A percentile compares a stretch with the other conserved stretches of the same genome.
Evolutionary conservation across 2,113 vertebrate species (phyloP).

Genomic region (Trogon melanurus): DNA sequence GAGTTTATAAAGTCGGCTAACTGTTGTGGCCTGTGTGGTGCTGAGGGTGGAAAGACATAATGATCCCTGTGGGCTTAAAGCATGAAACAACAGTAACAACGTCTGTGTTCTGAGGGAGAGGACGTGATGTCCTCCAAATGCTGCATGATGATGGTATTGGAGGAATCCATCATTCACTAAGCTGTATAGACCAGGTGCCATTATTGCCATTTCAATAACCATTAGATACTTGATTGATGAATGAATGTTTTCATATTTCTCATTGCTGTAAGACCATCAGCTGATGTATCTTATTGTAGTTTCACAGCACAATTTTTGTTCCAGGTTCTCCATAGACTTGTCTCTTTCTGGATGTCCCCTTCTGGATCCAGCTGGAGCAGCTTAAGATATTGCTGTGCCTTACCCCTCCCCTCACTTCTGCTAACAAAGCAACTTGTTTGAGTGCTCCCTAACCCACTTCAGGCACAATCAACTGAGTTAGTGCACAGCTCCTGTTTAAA

Average conservation of each 20-base stretch:
- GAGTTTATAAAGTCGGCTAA: neutral
- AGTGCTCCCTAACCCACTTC: conserved; percentile 19
- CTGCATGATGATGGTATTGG: rapidly evolving
- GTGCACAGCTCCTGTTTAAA: neutral
- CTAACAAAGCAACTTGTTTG: conserved; percentile 21
- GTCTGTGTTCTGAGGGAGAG: neutral
- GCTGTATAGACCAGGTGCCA: neutral
- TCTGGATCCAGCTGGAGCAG: neutral
- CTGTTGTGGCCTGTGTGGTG: neutral
- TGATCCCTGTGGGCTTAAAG: neutral
- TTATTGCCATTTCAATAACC: neutral
- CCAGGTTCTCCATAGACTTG: neutral
- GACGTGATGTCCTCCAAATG: neutral
- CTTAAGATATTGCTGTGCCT: neutral
- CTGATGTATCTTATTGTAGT: neutral
- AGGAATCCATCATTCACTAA: neutral
- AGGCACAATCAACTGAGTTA: neutral
- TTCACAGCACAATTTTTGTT: neutral
- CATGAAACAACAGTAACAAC: neutral
- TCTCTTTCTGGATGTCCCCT: neutral
- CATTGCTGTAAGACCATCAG: neutral
- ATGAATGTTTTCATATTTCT: neutral
- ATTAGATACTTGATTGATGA: neutral
- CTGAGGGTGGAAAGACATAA: neutral
- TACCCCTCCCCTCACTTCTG: neutral